Evolutionary conservation across 2,888 invertebrate species (phyloP).

Genomic region (Tipula vernalis): DNA sequence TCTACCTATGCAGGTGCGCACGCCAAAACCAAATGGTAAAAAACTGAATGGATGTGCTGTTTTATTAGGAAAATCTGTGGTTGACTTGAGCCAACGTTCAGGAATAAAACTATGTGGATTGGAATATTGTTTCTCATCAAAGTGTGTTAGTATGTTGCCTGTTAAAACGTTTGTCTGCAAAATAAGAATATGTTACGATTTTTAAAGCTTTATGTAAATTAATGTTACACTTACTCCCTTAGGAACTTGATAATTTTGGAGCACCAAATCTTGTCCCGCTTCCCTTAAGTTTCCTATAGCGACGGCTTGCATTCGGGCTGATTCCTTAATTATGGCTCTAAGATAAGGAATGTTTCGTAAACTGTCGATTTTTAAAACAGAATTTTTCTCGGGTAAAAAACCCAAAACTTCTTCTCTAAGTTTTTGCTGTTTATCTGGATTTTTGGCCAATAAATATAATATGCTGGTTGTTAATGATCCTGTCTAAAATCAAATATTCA

Average conservation of each 20-base stretch:
- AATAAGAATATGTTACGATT: neutral
- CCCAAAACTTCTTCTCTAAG: conserved; percentile 33
- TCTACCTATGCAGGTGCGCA: conserved; percentile 49
- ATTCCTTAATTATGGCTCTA: conserved; percentile 51
- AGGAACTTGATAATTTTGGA: conserved; percentile 37
- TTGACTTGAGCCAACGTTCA: conserved; percentile 51
- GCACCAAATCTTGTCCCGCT: conserved; percentile 35
- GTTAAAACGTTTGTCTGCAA: neutral
- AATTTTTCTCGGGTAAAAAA: conserved; percentile 24
- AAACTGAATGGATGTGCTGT: conserved; percentile 38
- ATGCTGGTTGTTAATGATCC: conserved; percentile 35
- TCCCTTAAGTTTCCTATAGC: conserved; percentile 34
- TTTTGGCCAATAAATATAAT: conserved; percentile 27
- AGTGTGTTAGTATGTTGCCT: conserved; percentile 14
- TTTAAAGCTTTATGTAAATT: too few relatives aligned
- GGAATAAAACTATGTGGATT: conserved; percentile 45
- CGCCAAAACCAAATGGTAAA: conserved; percentile 50
- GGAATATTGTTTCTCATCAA: conserved; percentile 41
- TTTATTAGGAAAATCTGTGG: neutral
- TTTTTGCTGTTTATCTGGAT: conserved; percentile 42
- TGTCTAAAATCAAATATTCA: conserved; percentile 25
- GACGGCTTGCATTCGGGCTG: conserved; percentile 38
- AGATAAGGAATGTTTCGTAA: conserved; percentile 36
- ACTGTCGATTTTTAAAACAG: conserved; percentile 12
- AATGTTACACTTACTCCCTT: conserved; percentile 28